These are phyloP conservation scores for Solenopsis fugax DNA, from an alignment of 1,140 invertebrate species.

Conservation along the genomic window DNA sequence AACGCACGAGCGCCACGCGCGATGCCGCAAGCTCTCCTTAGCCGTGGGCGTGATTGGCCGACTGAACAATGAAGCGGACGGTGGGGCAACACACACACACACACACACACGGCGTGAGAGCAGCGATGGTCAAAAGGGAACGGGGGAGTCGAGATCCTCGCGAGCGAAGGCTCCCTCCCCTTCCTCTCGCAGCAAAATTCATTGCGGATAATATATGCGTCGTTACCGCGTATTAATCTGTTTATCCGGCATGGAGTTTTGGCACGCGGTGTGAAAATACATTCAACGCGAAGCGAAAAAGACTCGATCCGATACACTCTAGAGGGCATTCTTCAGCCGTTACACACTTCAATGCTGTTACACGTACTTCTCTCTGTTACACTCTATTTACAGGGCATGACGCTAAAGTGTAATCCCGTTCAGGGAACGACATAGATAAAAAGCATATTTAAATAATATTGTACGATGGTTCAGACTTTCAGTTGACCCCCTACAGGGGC, in stretches of 20 bases:
- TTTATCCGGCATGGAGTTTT: constrained; percentile 58
- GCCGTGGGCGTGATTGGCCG: constrained; percentile 65
- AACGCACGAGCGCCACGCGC: constrained; percentile 71
- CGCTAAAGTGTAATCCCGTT: not conserved
- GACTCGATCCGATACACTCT: not conserved
- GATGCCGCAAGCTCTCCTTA: constrained; percentile 68
- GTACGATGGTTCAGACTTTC: not conserved
- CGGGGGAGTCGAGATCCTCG: constrained; percentile 45
- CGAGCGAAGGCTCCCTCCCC: constrained; percentile 14
- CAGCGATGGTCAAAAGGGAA: not conserved
- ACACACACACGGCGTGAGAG: constrained; percentile 28
- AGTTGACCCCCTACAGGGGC: not conserved
- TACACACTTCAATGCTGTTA: not conserved
- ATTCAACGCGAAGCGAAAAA: not conserved
- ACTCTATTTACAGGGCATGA: not conserved
- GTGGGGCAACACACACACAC: constrained; percentile 38
- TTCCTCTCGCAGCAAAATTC: constrained; percentile 35
- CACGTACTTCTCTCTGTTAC: not conserved
- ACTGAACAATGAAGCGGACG: constrained; percentile 67
- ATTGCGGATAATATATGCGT: constrained; percentile 60
- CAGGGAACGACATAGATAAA: not conserved
- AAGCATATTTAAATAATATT: not conserved
- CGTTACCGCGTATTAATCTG: constrained; percentile 66
- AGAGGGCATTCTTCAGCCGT: not conserved
- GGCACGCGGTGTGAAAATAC: constrained; percentile 22